Percentiles rank a stretch among this genome's conserved stretches.
Evolutionary conservation across 1,140 invertebrate genomes (phyloP).

Genomic region (Drosophila oshimai): DNA sequence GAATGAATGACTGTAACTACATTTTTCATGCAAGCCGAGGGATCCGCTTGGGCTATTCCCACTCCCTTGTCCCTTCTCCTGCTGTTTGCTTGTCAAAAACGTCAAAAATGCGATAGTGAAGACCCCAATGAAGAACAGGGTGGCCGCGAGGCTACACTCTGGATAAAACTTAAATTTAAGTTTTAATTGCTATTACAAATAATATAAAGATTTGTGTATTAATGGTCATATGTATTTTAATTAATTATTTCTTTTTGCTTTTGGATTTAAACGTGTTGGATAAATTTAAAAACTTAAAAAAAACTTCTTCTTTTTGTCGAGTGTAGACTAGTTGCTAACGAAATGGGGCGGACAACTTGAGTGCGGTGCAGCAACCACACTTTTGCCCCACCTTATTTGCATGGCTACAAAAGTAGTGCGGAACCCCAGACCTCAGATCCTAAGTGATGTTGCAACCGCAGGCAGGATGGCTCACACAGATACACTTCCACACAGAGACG

Average conservation of each 20-base stretch:
- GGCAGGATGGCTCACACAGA: constrained; percentile 15
- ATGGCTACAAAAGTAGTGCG: constrained; percentile 24
- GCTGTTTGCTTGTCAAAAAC: constrained; percentile 62
- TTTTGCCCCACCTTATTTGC: constrained; percentile 20
- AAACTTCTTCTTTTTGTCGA: neutral
- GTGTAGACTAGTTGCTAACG: neutral
- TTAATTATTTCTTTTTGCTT: too few species aligned
- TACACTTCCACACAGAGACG: constrained; percentile 5
- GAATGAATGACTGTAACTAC: constrained; percentile 71
- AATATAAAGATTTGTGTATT: neutral
- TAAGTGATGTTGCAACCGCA: constrained; percentile 33
- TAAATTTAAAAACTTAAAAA: too few species aligned
- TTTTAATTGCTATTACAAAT: neutral
- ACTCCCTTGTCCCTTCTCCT: constrained; percentile 3
- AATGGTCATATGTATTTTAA: too few species aligned
- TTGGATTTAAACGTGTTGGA: too few species aligned
- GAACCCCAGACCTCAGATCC: constrained; percentile 5
- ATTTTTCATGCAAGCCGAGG: constrained; percentile 60
- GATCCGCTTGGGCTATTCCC: constrained; percentile 11
- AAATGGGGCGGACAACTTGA: constrained; percentile 4
- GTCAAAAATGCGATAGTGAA: constrained; percentile 64
- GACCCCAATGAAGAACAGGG: constrained; percentile 28
- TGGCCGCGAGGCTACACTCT: neutral
- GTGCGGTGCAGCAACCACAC: constrained; percentile 4
- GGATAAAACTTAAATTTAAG: neutral